A percentile compares a stretch with the other conserved stretches of the same genome.
Conservation (phyloP, 2,888 invertebrate species). For the Agrenia bidenticulata region DNA sequence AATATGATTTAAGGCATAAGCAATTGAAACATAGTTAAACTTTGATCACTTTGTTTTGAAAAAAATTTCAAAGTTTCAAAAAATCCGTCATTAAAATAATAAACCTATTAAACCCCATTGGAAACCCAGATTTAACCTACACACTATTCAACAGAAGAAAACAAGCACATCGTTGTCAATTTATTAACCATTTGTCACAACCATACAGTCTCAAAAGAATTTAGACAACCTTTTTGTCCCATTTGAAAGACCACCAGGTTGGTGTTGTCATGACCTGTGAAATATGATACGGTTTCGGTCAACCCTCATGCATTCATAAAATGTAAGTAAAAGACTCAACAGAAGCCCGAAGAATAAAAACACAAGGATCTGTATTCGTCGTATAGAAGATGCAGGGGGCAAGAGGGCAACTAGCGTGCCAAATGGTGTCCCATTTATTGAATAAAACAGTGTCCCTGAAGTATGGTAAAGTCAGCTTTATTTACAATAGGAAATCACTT, state of each 20-base stretch:
- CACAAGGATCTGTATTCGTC: not conserved
- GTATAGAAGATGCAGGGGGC: not conserved
- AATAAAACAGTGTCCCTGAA: constrained; percentile 10
- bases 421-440: constrained; percentile 20
- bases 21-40: too few species aligned
- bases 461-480: constrained; percentile 15
- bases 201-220: not conserved
- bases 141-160: too few species aligned
- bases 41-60: too few species aligned
- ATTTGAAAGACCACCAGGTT: constrained; percentile 4
- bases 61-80: too few species aligned
- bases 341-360: too few species aligned
- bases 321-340: not conserved
- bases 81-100: too few species aligned
- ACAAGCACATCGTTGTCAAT: not conserved
- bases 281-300: not conserved
- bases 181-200: constrained; percentile 8
- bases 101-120: too few species aligned
- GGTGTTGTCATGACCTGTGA: constrained; percentile 4
- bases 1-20: too few species aligned
- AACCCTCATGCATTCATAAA: not conserved
- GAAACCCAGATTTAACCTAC: too few species aligned
- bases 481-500: constrained; percentile 17
- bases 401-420: constrained; percentile 12
- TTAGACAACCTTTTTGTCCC: too few species aligned